Evolutionary conservation across 1,140 invertebrate genomes (phyloP).

Genomic region (Microplitis mediator): DNA sequence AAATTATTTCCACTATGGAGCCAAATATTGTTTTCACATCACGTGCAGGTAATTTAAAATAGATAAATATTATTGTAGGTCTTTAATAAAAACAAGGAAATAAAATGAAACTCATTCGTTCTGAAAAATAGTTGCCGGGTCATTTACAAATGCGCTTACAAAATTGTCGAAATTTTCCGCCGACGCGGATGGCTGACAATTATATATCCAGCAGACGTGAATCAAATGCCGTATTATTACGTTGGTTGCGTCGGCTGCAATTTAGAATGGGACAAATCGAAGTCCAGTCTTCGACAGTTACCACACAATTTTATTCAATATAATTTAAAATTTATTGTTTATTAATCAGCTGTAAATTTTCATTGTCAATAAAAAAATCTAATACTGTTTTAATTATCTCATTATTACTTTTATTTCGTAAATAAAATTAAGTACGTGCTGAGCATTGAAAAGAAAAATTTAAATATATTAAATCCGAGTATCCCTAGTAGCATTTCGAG

Average conservation of each 20-base stretch:
- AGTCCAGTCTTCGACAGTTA: slow-evolving; percentile 90
- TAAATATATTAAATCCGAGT: too few relatives aligned
- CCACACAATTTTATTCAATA: slow-evolving; percentile 85
- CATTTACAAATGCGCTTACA: slow-evolving; percentile 90
- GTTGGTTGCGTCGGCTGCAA: slow-evolving; percentile 91
- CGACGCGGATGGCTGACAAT: slow-evolving; percentile 54
- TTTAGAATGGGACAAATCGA: slow-evolving; percentile 99
- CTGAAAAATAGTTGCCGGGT: slow-evolving; percentile 75
- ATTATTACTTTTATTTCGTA: too few relatives aligned
- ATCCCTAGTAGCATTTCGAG: too few relatives aligned
- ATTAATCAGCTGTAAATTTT: too few relatives aligned
- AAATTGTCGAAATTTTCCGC: slow-evolving; percentile 80
- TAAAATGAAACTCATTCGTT: too few relatives aligned
- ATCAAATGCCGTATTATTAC: slow-evolving; percentile 67
- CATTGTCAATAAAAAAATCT: too few relatives aligned
- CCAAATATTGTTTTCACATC: slow-evolving; percentile 88
- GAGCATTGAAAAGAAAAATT: too few relatives aligned
- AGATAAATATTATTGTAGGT: slow-evolving; percentile 10
- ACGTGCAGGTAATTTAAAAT: slow-evolving; percentile 73
- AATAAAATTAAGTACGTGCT: too few relatives aligned
- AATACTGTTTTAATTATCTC: too few relatives aligned
- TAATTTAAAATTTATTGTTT: slow-evolving; percentile 52
- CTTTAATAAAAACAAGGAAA: slow-evolving; percentile 31
- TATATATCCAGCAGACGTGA: slow-evolving; percentile 51
- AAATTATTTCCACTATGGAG: slow-evolving; percentile 88